Conservation (phyloP, 2,888 invertebrate genomes). For the Ochropleura leucogaster region DNA sequence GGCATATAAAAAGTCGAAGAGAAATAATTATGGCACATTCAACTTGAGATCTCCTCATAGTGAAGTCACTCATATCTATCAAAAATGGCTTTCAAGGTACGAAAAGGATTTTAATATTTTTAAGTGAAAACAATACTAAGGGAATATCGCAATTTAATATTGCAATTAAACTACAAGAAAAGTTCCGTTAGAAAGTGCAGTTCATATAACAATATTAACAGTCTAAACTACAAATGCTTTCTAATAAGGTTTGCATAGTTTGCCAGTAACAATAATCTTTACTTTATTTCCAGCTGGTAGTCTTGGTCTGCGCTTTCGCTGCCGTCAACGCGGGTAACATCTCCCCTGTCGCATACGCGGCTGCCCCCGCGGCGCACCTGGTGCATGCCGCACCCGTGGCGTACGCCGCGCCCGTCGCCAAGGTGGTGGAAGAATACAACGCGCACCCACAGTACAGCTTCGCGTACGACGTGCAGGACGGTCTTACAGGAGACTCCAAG, state of each 20-base stretch:
- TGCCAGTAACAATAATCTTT: background rate
- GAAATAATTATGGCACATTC: conserved; percentile 80
- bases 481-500: conserved; percentile 85
- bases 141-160: background rate
- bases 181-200: background rate
- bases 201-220: background rate
- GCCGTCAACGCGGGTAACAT: conserved; percentile 79
- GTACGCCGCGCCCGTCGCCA: conserved; percentile 66
- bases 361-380: conserved; percentile 70
- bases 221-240: background rate
- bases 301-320: conserved; percentile 80
- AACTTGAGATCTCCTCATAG: conserved; percentile 80
- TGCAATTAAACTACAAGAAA: background rate
- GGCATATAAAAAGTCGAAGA: conserved; percentile 82
- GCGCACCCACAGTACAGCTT: conserved; percentile 81
- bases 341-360: conserved; percentile 71
- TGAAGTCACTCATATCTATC: conserved; percentile 77
- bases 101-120: conserved; percentile 26
- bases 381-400: conserved; percentile 69
- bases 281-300: conserved; percentile 75
- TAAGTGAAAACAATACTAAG: background rate
- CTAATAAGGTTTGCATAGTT: background rate
- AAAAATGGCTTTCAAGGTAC: conserved; percentile 87
- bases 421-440: conserved; percentile 75
- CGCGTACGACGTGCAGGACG: conserved; percentile 85